Evolutionary conservation across 1,140 invertebrate genomes (phyloP).

Genomic region (Drosophila melanica): DNA sequence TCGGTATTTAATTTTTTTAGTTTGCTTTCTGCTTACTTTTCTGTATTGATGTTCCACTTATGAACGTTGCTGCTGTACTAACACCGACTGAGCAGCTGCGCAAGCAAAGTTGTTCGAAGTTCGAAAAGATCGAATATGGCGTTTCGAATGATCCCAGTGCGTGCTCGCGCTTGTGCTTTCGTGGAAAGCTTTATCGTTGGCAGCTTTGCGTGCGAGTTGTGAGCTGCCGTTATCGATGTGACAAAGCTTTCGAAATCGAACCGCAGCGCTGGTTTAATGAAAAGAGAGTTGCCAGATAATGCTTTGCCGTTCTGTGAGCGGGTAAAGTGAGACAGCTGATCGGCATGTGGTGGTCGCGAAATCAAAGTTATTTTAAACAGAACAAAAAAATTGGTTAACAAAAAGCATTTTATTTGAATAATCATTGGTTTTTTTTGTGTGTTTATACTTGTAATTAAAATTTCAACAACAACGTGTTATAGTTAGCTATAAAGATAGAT

Average conservation of each 20-base stretch:
- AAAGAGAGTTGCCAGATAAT: constrained; percentile 6
- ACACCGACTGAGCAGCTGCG: constrained; percentile 71
- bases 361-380: background rate
- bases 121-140: constrained; percentile 61
- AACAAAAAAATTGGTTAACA: background rate
- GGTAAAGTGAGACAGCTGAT: no score
- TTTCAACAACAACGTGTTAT: no score
- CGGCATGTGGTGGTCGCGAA: background rate
- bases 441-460: no score
- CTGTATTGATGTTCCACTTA: constrained; percentile 71
- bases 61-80: constrained; percentile 73
- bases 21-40: constrained; percentile 66
- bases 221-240: constrained; percentile 49
- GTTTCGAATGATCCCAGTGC: constrained; percentile 36
- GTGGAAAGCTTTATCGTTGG: constrained; percentile 34
- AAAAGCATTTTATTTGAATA: no score
- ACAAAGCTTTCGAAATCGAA: constrained; percentile 22
- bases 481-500: no score
- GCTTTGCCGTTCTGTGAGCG: background rate
- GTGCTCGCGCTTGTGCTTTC: constrained; percentile 46
- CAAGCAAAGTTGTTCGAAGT: constrained; percentile 59
- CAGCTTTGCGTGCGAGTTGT: constrained; percentile 53
- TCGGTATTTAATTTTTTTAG: constrained; percentile 24
- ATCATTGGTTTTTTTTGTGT: no score
- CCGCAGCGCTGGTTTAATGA: constrained; percentile 17